Conservation (phyloP, 2,113 vertebrate species). For the Synchiropus splendidus region DNA sequence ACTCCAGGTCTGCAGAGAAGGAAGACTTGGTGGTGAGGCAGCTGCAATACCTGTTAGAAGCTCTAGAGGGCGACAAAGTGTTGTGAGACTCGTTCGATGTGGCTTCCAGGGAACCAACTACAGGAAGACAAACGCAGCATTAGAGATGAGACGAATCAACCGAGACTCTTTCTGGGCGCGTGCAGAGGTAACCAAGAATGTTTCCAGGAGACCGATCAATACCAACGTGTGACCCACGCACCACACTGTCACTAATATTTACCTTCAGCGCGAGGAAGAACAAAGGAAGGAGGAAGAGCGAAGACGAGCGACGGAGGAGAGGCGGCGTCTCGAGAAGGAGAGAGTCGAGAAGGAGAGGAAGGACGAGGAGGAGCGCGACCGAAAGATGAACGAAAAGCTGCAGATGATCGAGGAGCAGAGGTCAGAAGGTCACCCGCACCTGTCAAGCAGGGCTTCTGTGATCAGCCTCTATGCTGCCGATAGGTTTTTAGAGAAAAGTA, state of each 20-base stretch:
- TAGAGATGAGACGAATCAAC: constrained; percentile 76
- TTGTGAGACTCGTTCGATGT: background rate
- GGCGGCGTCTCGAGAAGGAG: constrained; percentile 66
- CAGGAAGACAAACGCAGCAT: constrained; percentile 75
- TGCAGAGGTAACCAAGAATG: constrained; percentile 67
- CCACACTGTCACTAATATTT: background rate
- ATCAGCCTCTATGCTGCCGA: too few relatives aligned
- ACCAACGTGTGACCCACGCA: too few relatives aligned
- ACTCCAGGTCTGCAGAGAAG: constrained; percentile 51
- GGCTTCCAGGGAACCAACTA: constrained; percentile 76
- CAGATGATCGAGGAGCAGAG: constrained; percentile 71
- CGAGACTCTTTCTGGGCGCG: constrained; percentile 81
- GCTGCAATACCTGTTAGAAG: constrained; percentile 12
- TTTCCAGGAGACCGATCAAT: too few relatives aligned
- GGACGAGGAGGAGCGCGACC: constrained; percentile 73
- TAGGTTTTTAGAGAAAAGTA: too few relatives aligned
- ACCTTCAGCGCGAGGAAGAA: constrained; percentile 70
- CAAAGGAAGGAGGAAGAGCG: constrained; percentile 71
- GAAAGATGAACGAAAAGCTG: constrained; percentile 71
- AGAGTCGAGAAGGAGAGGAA: constrained; percentile 66
- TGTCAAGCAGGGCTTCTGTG: too few relatives aligned
- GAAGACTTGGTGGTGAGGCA: constrained; percentile 66
- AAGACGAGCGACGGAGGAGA: constrained; percentile 63
- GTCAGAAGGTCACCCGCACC: constrained; percentile 28
- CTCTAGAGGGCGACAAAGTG: constrained; percentile 46